Conservation (phyloP, 2,888 invertebrate genomes). For the Hoplodrina blanda region DNA sequence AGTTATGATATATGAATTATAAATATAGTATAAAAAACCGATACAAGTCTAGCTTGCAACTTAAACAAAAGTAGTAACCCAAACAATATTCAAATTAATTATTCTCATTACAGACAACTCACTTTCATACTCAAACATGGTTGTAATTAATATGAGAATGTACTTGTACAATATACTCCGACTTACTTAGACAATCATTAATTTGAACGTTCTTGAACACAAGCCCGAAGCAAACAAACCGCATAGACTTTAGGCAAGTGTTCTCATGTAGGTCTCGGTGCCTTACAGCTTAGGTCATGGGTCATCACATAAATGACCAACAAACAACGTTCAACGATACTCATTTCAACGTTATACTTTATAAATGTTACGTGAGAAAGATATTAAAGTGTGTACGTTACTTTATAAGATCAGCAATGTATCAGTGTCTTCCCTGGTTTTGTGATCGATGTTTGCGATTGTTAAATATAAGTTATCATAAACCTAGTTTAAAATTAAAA, state of each 20-base stretch:
- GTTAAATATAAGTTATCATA: no score
- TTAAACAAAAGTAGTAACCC: slow-evolving; percentile 4
- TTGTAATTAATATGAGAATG: slow-evolving; percentile 28
- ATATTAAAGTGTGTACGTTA: not conserved
- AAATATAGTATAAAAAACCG: not conserved
- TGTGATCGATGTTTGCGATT: not conserved
- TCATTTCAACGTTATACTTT: not conserved
- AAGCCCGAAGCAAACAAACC: slow-evolving; percentile 39
- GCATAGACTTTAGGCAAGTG: slow-evolving; percentile 13
- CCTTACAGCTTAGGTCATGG: slow-evolving; percentile 6
- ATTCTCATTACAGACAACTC: slow-evolving; percentile 28
- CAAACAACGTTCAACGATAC: no score
- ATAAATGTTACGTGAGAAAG: not conserved
- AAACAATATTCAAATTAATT: slow-evolving; percentile 20
- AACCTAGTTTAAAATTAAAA: no score
- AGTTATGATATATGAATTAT: no score
- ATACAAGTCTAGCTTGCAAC: not conserved
- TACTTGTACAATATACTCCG: slow-evolving; percentile 23
- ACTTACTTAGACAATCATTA: slow-evolving; percentile 43
- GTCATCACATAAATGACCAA: not conserved
- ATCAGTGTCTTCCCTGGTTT: not conserved
- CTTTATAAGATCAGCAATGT: not conserved
- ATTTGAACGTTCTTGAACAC: slow-evolving; percentile 36
- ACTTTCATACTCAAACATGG: slow-evolving; percentile 33
- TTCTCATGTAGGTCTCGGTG: slow-evolving; percentile 6